A percentile compares a stretch with the other conserved stretches of the same genome.
phyloP scores from a whole-genome alignment of 2,113 vertebrate species.

The Tragelaphus imberbis region DNA sequence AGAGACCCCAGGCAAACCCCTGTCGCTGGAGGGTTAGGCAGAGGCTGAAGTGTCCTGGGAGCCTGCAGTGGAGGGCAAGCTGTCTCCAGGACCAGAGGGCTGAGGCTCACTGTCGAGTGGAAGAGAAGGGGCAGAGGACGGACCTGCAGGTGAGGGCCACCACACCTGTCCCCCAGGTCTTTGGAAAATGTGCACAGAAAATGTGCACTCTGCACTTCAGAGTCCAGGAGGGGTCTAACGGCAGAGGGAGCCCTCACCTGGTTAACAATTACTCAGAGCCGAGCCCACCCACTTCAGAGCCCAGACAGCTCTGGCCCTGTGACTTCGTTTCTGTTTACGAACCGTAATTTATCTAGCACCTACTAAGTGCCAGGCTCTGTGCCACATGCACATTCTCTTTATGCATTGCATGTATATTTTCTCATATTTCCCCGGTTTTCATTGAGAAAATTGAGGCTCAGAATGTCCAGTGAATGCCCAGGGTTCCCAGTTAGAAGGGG shows the following conservation, averaged over 20 bases:
- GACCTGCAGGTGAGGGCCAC: background rate
- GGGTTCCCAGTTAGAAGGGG: background rate
- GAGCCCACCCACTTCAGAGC: background rate
- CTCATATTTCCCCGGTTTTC: background rate
- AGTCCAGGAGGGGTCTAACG: background rate
- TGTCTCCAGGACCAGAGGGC: background rate
- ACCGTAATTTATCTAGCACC: background rate
- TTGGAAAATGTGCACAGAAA: background rate
- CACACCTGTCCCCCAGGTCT: background rate
- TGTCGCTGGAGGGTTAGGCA: background rate
- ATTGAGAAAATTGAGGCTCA: background rate
- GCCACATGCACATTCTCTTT: background rate
- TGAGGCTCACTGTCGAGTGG: background rate
- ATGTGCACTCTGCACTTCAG: background rate
- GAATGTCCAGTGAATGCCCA: background rate
- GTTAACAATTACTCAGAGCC: background rate
- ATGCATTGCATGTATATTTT: background rate
- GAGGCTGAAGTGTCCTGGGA: background rate
- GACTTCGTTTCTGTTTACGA: background rate
- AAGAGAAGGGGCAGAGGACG: background rate
- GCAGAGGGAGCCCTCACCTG: background rate
- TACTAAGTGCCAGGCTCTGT: background rate
- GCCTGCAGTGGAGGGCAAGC: too few relatives aligned
- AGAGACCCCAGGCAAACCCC: background rate
- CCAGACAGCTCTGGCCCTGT: background rate